Evolutionary conservation across 2,888 invertebrate species (phyloP), one percentile per base, ranked within the genome.

Genomic region (Chalcosyrphus nemorum): DNA sequence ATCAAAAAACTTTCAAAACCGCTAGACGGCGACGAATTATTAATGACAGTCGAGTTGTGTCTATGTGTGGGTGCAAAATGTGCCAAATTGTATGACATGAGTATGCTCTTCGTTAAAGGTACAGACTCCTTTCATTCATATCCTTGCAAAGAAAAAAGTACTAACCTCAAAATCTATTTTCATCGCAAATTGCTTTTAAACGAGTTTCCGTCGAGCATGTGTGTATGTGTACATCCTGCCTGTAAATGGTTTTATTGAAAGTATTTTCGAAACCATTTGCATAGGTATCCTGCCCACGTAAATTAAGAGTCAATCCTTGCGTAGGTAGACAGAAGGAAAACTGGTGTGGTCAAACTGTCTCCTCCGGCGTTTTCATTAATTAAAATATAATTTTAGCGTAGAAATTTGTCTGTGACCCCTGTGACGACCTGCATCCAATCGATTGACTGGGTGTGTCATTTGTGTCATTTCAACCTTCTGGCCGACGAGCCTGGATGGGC

Each of bases 341-440:
- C 21, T 72, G n/a, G n/a, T n/a, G 29, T 32, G 45, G 63, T 45
- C 45, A 15, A 32, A 11, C 21, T n/a, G n/a, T n/a, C n/a, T 17
- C 19, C 43, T 24, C 9, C 24, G 50, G 32, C 41, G n/a, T 59
- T 68, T 43, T 32, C 59, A 68, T 59, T 68, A 59, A 76, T 68
- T 68, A 68, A 76, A 61, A 61, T 54, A 29, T 50, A 21, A 66
- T 19, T 38, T 38, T 13, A 13, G 38, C 15, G 24, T 32, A 15
- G 3, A 45, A 61, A 32, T 27, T 52, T 24, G 74, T 56, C 63
- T 17, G 56, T 27, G 45, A 65, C 63, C 72, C 32, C 54, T 43
- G n/a, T 52, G 61, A 50, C 41, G 52, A 45, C 47, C 75, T 13
- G 5, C n/a, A 47, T 56, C 56, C 56, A 47, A 70, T 45, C 74